Conservation (phyloP, 2,797 vertebrate species). For the Triplophysa bombifrons region DNA sequence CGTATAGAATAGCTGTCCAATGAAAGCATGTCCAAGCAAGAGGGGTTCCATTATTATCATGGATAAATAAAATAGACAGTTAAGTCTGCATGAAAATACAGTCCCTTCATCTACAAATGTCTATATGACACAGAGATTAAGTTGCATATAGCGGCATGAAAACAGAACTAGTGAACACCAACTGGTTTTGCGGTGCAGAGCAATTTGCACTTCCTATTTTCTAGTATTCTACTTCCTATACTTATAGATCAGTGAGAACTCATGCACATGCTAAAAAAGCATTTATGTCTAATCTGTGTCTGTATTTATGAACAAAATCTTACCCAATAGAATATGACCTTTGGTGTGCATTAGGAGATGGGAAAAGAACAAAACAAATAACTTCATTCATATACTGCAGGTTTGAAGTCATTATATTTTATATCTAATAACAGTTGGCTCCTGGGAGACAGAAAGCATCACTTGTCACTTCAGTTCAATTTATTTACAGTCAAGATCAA, state of each 20-base stretch:
- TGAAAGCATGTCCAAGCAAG: constrained; percentile 72
- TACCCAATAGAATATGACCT: constrained; percentile 96
- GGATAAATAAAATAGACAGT: constrained; percentile 32
- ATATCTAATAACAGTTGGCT: background rate
- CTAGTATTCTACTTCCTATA: too few species aligned
- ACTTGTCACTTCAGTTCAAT: background rate
- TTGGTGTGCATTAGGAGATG: constrained; percentile 69
- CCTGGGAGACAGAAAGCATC: background rate
- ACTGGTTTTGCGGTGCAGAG: too few species aligned
- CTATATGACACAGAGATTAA: too few species aligned
- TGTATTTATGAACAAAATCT: constrained; percentile 65
- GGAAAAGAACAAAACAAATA: constrained; percentile 60
- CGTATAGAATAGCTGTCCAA: constrained; percentile 91
- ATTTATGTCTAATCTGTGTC: constrained; percentile 12
- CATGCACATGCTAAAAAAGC: constrained; percentile 29
- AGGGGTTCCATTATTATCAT: constrained; percentile 71
- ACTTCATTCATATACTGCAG: background rate
- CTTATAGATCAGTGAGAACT: too few species aligned
- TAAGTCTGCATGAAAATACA: background rate
- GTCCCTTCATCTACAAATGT: background rate
- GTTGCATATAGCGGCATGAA: too few species aligned
- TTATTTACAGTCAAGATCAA: background rate
- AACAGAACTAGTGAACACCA: too few species aligned
- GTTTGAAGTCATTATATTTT: background rate
- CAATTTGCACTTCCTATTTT: too few species aligned